Conservation (phyloP, 2,797 vertebrate species). For the Acanthis flammea region DNA sequence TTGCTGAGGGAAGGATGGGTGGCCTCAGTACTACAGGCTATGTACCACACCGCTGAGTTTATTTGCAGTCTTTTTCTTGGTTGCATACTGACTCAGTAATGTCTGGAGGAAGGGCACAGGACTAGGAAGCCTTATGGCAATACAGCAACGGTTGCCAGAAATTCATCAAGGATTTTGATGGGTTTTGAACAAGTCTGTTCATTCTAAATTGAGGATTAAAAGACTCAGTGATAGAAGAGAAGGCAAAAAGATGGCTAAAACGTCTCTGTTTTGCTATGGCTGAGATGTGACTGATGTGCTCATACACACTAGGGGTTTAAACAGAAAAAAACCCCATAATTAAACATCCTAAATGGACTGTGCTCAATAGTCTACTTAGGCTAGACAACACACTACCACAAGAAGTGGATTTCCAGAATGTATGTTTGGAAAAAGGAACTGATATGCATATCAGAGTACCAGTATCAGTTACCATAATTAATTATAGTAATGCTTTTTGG, state of each 20-base stretch:
- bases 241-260: neutral
- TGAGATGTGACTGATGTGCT: neutral
- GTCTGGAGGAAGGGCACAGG: conserved; percentile 31
- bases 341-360: neutral
- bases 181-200: conserved; percentile 13
- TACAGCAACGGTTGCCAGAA: neutral
- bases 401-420: neutral
- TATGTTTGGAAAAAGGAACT: conserved; percentile 5
- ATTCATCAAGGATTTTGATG: conserved; percentile 22
- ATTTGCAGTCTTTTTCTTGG: neutral
- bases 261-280: neutral
- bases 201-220: neutral
- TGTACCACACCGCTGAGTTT: fast-evolving
- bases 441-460: conserved; percentile 25
- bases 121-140: conserved; percentile 47
- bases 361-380: neutral
- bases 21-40: neutral
- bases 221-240: neutral
- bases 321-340: neutral
- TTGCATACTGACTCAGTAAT: neutral
- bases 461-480: conserved; percentile 5
- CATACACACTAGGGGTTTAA: neutral
- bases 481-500: conserved; percentile 50
- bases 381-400: neutral
- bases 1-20: neutral